Percentiles rank a stretch among this genome's conserved stretches.
Conservation (phyloP, 2,888 invertebrate genomes). For the Tachina grossa region DNA sequence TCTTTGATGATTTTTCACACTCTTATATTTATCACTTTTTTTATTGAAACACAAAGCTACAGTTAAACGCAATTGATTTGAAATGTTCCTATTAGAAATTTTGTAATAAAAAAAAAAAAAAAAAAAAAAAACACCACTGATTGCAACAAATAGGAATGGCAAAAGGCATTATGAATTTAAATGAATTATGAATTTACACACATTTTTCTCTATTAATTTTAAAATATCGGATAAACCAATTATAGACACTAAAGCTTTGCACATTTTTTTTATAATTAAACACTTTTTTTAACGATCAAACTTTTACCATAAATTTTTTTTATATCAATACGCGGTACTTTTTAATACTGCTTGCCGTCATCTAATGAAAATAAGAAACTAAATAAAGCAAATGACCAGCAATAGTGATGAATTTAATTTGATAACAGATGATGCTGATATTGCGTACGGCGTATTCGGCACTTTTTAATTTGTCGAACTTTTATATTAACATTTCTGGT, state of each 20-base stretch:
- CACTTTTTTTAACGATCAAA: not conserved
- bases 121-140: not conserved
- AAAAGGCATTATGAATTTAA: not conserved
- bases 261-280: not conserved
- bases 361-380: slow-evolving; percentile 15
- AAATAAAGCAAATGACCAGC: not conserved
- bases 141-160: not conserved
- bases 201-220: not conserved
- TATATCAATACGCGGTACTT: not conserved
- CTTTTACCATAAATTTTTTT: not conserved
- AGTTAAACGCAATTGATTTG: not conserved
- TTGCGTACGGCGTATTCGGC: too few species aligned
- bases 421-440: too few species aligned
- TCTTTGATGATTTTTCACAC: too few species aligned
- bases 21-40: too few species aligned
- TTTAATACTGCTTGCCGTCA: not conserved
- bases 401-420: not conserved
- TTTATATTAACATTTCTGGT: too few species aligned
- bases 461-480: too few species aligned
- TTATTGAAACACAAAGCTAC: not conserved
- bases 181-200: not conserved
- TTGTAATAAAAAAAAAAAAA: not conserved
- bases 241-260: not conserved
- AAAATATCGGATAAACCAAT: not conserved
- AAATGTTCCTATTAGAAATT: not conserved